Evolutionary conservation across 2,797 vertebrate species (phyloP), one percentile per base, ranked within the genome.

Genomic region (Enteromius viviparus): DNA sequence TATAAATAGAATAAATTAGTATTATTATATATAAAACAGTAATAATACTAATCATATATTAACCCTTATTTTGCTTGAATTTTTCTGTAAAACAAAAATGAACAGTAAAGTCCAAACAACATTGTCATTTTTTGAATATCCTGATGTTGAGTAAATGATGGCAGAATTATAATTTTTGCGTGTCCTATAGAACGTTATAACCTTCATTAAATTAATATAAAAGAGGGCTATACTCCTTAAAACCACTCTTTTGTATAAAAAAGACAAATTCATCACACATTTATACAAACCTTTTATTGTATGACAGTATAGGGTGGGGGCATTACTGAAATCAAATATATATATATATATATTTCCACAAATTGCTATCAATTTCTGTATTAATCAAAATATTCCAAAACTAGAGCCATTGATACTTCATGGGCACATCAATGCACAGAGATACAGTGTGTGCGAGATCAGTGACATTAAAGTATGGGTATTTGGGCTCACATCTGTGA

Each of bases 271-370:
- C 9, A 65, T 75, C 45, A 21, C 75, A 89, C 64, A 80, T 90
- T 91, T 91, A 78, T 86, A 93, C 86, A 93, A 90, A 93, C 89
- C 12, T 93, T 92, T 94, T 95, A 94, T 93, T 95, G 91, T 87
- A 91, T 85, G 74, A 90, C 90, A 91, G 72, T 90, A 91, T 89
- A 88, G 85, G 85, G 86, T 74, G 80, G 85, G 65, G 85, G 89
- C 87, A 87, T 85, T 82, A 84, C 84, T 90, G 84, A 88, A 89
- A 87, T 86, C 29, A 81, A 85, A 72, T 81, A 70, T 40, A 40
- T 40, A 9, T 40, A 12, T 58, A 62, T 80, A 82, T 86, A 84
- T 84, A 58, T 87, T 85, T 71, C 87, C 55, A 83, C 88, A 90
- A 86, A 89, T 89, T 78, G 69, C 51, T 21, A 84, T 87, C 40